Conservation (phyloP, 2,888 invertebrate genomes). For the Pristionchus mayeri region DNA sequence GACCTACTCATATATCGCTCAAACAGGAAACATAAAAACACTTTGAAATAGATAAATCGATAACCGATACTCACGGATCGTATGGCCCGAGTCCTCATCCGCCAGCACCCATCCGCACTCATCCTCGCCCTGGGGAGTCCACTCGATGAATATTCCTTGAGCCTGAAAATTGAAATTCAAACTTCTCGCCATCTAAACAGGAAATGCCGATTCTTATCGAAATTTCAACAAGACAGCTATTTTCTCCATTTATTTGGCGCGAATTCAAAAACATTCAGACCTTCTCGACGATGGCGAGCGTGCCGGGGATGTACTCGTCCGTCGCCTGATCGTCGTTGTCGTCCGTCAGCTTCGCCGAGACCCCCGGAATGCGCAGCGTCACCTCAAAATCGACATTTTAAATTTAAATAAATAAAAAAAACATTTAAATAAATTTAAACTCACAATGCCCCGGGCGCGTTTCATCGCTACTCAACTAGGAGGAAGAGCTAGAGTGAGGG, state of each 20-base stretch:
- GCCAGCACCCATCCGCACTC: constrained; percentile 65
- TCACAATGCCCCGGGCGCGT: constrained; percentile 16
- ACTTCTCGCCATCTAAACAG: neutral
- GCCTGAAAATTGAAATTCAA: constrained; percentile 54
- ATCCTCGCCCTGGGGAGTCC: constrained; percentile 68
- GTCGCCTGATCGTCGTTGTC: constrained; percentile 44
- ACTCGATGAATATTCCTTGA: constrained; percentile 73
- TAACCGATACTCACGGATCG: constrained; percentile 3
- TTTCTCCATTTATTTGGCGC: neutral
- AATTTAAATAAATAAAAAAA: constrained; percentile 8
- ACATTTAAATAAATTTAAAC: neutral
- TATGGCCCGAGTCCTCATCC: constrained; percentile 52
- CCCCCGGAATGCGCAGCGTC: constrained; percentile 55
- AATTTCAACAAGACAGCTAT: neutral
- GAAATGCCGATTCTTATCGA: neutral
- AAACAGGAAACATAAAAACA: too few species aligned
- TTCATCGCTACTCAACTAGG: neutral
- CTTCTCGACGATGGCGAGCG: constrained; percentile 68
- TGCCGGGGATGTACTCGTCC: constrained; percentile 62
- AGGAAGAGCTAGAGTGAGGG: neutral
- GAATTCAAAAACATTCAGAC: constrained; percentile 52
- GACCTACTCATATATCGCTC: too few species aligned
- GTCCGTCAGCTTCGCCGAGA: constrained; percentile 59
- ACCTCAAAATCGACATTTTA: constrained; percentile 50
- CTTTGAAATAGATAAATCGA: neutral